phyloP scores from a whole-genome alignment of 2,113 vertebrate genomes.

The Cinclus mexicanus region DNA sequence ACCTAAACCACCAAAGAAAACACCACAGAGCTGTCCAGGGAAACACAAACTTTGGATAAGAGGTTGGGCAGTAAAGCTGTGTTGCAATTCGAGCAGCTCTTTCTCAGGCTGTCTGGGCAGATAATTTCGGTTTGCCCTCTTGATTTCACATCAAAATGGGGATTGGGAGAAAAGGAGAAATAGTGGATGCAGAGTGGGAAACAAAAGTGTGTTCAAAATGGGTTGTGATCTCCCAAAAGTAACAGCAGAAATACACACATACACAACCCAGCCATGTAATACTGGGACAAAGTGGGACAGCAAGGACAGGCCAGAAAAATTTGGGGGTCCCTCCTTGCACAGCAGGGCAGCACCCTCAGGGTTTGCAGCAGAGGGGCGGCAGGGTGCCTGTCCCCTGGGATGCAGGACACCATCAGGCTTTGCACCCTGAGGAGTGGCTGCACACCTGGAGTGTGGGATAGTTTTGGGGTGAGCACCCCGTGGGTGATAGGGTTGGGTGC shows the following conservation, averaged over 20 bases:
- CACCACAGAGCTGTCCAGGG: slow-evolving; percentile 13
- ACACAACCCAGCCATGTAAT: fast-evolving
- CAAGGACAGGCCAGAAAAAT: not conserved
- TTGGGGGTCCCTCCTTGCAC: not conserved
- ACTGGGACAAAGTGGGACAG: not conserved
- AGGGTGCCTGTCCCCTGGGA: not conserved
- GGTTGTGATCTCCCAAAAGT: not conserved
- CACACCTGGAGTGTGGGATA: not conserved
- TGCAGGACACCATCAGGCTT: not conserved
- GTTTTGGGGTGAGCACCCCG: not conserved
- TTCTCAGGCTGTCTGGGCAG: not conserved
- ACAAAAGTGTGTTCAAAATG: fast-evolving
- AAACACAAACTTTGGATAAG: slow-evolving; percentile 44
- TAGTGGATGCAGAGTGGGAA: not conserved
- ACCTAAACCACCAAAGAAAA: slow-evolving; percentile 48
- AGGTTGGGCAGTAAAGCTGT: not conserved
- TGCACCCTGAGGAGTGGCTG: not conserved
- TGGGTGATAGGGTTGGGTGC: not conserved
- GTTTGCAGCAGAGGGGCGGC: not conserved
- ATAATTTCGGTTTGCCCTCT: not conserved
- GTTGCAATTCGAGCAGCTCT: not conserved
- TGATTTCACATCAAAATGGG: not conserved
- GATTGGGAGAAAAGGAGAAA: not conserved
- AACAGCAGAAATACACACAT: not conserved
- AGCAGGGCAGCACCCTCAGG: not conserved